phyloP scores from a whole-genome alignment of 2,888 invertebrate genomes.

The Mesoligia furuncula region DNA sequence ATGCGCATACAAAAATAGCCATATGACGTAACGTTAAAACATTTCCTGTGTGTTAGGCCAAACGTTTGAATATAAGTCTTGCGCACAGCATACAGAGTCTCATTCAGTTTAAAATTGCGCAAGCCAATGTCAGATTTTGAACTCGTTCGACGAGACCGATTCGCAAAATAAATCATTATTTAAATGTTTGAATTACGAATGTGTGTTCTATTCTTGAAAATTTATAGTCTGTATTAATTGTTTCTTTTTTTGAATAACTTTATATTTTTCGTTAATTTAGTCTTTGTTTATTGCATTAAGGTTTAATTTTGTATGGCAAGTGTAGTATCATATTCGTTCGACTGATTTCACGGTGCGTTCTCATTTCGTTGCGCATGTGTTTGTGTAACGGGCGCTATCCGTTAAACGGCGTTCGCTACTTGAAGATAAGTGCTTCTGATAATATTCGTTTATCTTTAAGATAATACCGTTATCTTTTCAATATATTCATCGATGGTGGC shows the following conservation, averaged over 20 bases:
- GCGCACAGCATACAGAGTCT: conserved; percentile 36
- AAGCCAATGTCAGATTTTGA: conserved; percentile 52
- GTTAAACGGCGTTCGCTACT: conserved; percentile 52
- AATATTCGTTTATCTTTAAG: conserved; percentile 61
- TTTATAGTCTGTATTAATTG: conserved; percentile 25
- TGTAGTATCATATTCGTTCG: conserved; percentile 20
- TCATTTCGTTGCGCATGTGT: conserved; percentile 39
- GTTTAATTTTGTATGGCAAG: conserved; percentile 31
- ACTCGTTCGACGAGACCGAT: conserved; percentile 25
- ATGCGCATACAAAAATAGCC: conserved; percentile 56
- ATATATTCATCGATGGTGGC: conserved; percentile 45
- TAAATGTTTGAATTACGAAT: conserved; percentile 35
- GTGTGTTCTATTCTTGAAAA: conserved; percentile 40
- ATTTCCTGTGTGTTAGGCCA: conserved; percentile 46
- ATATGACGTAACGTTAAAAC: conserved; percentile 52
- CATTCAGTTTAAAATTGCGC: conserved; percentile 31
- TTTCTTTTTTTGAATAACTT: conserved; percentile 27
- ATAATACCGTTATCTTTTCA: conserved; percentile 56
- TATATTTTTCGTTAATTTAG: conserved; percentile 7
- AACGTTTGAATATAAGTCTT: conserved; percentile 44
- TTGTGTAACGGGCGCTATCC: conserved; percentile 55
- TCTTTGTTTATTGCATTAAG: background rate
- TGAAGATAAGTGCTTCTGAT: conserved; percentile 40
- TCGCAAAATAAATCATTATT: conserved; percentile 48
- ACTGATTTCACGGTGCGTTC: conserved; percentile 36